Percentiles rank a stretch among this genome's conserved stretches.
phyloP scores from a whole-genome alignment of 2,113 vertebrate genomes.

The Ginglymostoma cirratum region DNA sequence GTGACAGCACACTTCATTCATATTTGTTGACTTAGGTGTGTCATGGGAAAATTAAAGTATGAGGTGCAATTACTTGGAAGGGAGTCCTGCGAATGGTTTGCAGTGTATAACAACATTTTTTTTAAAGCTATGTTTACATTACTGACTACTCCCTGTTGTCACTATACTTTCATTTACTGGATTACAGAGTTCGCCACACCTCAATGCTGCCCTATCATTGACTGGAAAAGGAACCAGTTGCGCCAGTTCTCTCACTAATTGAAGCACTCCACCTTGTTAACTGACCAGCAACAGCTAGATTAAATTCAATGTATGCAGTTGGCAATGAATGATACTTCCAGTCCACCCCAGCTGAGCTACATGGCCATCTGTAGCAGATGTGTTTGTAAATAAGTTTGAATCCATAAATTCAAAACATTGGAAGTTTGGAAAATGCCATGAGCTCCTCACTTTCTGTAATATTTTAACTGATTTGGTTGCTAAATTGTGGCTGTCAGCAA shows the following conservation, averaged over 20 bases:
- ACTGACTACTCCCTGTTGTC: neutral
- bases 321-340: neutral
- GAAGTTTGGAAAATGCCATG: neutral
- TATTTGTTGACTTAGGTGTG: neutral
- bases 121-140: neutral
- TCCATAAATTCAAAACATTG: neutral
- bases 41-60: neutral
- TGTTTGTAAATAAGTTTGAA: neutral
- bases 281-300: neutral
- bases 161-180: neutral
- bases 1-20: neutral
- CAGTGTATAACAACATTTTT: neutral
- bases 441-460: neutral
- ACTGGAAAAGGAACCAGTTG: neutral
- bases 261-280: neutral
- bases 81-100: neutral
- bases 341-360: neutral
- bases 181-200: neutral
- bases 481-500: neutral
- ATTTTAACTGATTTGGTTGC: slow-evolving; percentile 13
- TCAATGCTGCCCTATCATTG: neutral
- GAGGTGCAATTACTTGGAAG: neutral
- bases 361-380: neutral
- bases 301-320: neutral
- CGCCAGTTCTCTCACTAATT: neutral